Conservation (phyloP, 2,797 vertebrate species). For the Manis pentadactyla region DNA sequence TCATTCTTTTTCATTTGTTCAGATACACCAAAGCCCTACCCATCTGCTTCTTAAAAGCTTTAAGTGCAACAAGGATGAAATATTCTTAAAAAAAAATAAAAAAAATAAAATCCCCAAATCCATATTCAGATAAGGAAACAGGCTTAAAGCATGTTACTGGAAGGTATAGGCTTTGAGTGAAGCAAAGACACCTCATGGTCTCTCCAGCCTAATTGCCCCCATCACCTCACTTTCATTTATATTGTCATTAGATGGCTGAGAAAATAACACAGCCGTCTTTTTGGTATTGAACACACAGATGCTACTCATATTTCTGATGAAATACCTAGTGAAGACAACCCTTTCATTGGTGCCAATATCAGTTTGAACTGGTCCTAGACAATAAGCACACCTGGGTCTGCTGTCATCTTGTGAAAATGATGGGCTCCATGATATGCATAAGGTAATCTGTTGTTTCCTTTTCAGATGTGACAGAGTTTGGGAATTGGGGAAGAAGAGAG, state of each 20-base stretch:
- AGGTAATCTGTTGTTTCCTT: conserved; percentile 2
- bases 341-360: neutral
- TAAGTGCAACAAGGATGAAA: neutral
- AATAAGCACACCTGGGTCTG: neutral
- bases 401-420: conserved; percentile 1
- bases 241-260: neutral
- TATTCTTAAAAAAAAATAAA: neutral
- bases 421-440: neutral
- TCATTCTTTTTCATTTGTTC: conserved; percentile 20
- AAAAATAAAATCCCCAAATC: neutral
- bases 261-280: neutral
- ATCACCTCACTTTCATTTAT: neutral
- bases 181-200: neutral
- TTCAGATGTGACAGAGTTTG: neutral
- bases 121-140: neutral
- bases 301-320: neutral
- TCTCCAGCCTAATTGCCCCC: neutral
- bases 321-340: neutral
- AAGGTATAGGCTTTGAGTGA: neutral
- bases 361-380: neutral
- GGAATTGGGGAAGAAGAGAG: neutral
- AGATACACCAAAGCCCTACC: neutral
- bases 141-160: neutral
- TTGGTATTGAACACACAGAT: conserved; percentile 6
- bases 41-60: neutral